phyloP scores from a whole-genome alignment of 2,888 invertebrate species.

The Tromatobia lineatoria region DNA sequence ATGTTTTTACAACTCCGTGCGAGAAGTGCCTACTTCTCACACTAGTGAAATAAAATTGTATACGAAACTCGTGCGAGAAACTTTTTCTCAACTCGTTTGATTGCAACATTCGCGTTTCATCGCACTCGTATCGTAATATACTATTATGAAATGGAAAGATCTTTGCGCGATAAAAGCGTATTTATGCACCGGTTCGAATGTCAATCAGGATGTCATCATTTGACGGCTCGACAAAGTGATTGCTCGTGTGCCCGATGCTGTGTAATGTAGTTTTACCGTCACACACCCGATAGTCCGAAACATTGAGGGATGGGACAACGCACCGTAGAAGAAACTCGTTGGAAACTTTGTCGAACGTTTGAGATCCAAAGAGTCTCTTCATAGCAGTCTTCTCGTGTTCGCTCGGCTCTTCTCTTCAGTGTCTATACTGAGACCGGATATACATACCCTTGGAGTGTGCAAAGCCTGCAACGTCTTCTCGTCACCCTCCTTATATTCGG shows the following conservation, averaged over 20 bases:
- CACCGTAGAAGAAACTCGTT: conserved; percentile 75
- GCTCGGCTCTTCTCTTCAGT: conserved; percentile 37
- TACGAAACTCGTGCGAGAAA: too few species aligned
- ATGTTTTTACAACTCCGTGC: too few species aligned
- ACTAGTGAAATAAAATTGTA: too few species aligned
- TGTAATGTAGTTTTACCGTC: conserved; percentile 37
- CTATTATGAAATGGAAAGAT: too few species aligned
- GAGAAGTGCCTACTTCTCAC: too few species aligned
- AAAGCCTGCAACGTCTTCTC: conserved; percentile 45
- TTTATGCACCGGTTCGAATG: neutral
- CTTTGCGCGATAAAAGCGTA: too few species aligned
- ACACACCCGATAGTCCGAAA: conserved; percentile 59
- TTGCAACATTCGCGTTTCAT: too few species aligned
- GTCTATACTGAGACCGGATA: conserved; percentile 44
- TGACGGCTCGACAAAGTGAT: conserved; percentile 8
- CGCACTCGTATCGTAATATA: too few species aligned
- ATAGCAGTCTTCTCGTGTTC: conserved; percentile 52
- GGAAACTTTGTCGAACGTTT: conserved; percentile 78
- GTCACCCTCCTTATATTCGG: conserved; percentile 49
- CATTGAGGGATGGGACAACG: conserved; percentile 61
- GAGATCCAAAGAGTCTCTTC: conserved; percentile 66
- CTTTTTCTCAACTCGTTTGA: too few species aligned
- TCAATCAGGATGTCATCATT: conserved; percentile 48
- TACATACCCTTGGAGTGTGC: conserved; percentile 34
- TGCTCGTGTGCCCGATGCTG: neutral